Evolutionary conservation across 2,888 invertebrate genomes (phyloP).

Genomic region (Danaus chrysippus): DNA sequence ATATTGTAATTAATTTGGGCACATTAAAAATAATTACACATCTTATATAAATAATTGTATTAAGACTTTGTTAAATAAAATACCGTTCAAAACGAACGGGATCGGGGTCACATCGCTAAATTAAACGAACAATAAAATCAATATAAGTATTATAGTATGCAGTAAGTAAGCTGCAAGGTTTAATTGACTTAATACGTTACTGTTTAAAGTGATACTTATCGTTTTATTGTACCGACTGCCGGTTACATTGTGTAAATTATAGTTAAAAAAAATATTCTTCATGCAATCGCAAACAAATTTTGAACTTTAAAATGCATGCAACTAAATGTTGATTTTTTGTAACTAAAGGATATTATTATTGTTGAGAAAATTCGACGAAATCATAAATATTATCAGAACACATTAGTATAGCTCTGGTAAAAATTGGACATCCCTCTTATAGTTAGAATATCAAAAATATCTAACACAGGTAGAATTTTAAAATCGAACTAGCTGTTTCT

Average conservation of each 20-base stretch:
- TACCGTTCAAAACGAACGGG: constrained; percentile 17
- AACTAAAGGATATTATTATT: too few relatives aligned
- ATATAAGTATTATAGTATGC: constrained; percentile 47
- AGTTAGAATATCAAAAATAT: too few relatives aligned
- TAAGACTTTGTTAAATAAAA: constrained; percentile 2
- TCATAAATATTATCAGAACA: too few relatives aligned
- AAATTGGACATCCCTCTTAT: too few relatives aligned
- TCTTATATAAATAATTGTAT: background rate
- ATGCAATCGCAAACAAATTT: background rate
- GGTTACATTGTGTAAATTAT: background rate
- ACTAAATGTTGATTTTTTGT: too few relatives aligned
- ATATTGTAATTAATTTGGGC: background rate
- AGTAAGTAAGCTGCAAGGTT: constrained; percentile 27
- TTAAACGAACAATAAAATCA: constrained; percentile 44
- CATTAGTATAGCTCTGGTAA: too few relatives aligned
- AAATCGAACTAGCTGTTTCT: too few relatives aligned
- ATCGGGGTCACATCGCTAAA: constrained; percentile 42
- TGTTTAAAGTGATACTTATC: constrained; percentile 26
- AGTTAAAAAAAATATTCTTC: constrained; percentile 4
- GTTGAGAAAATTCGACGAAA: too few relatives aligned
- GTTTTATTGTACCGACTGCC: constrained; percentile 18
- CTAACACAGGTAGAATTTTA: too few relatives aligned
- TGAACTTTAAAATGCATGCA: background rate
- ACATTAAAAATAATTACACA: background rate
- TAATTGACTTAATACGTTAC: constrained; percentile 30